These are phyloP conservation scores for Clarias macrocephalus DNA, from an alignment of 2,113 vertebrate genomes.

Conservation along the genomic window DNA sequence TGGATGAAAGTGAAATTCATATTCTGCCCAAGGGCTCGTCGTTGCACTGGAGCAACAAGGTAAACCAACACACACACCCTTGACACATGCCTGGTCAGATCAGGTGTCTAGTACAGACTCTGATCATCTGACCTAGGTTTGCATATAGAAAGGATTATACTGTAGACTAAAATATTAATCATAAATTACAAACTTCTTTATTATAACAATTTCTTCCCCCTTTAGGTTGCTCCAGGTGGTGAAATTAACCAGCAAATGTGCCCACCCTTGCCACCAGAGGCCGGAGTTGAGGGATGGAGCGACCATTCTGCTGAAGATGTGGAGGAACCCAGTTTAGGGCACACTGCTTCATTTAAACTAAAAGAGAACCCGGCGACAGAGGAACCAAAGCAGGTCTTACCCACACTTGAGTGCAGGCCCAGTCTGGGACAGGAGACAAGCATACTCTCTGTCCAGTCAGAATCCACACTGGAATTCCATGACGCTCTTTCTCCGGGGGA, in stretches of 20 bases:
- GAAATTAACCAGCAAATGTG: slow-evolving; percentile 64
- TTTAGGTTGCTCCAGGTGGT: slow-evolving; percentile 67
- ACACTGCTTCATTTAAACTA: slow-evolving; percentile 43
- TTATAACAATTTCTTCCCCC: not conserved
- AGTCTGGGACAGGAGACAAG: slow-evolving; percentile 71
- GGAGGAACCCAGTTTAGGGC: slow-evolving; percentile 33
- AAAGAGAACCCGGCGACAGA: slow-evolving; percentile 55
- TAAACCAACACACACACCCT: slow-evolving; percentile 64
- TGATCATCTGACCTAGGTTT: not conserved
- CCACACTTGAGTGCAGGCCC: slow-evolving; percentile 43
- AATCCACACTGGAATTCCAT: slow-evolving; percentile 82
- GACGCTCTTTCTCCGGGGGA: slow-evolving; percentile 76
- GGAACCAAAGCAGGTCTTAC: slow-evolving; percentile 59
- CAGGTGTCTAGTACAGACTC: not conserved
- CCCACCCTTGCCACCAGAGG: slow-evolving; percentile 55
- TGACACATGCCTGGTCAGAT: not conserved
- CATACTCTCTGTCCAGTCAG: slow-evolving; percentile 68
- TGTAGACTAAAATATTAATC: not conserved
- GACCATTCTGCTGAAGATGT: slow-evolving; percentile 59
- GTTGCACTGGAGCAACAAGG: slow-evolving; percentile 73
- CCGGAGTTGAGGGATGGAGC: slow-evolving; percentile 58
- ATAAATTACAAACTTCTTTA: not conserved
- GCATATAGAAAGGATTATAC: not conserved
- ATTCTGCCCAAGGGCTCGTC: slow-evolving; percentile 56
- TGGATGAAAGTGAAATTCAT: slow-evolving; percentile 71